Conservation (phyloP, 2,113 vertebrate species). For the Indri indri region DNA sequence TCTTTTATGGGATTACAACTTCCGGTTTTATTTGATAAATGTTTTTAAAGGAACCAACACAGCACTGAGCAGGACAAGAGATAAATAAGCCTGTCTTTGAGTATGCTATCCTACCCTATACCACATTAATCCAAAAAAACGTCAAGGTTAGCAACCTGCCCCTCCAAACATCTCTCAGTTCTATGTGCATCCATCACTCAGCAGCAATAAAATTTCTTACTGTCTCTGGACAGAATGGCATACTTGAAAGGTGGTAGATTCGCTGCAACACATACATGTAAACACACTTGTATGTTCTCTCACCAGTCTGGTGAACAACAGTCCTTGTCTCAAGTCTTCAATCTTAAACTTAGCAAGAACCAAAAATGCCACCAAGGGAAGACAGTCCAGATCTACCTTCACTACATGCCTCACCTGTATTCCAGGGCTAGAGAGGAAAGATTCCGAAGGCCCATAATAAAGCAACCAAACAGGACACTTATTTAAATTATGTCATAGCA, state of each 20-base stretch:
- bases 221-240: background rate
- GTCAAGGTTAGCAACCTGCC: background rate
- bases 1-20: background rate
- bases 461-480: background rate
- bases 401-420: background rate
- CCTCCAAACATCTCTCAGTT: background rate
- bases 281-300: no score
- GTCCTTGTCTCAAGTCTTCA: background rate
- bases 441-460: background rate
- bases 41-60: background rate
- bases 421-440: background rate
- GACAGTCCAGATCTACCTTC: background rate
- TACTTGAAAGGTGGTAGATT: background rate
- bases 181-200: background rate
- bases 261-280: accelerated
- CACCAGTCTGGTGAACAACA: background rate
- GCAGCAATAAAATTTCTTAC: background rate
- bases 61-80: background rate
- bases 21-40: conserved; percentile 33
- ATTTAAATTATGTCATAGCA: background rate
- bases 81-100: background rate
- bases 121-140: background rate
- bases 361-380: background rate
- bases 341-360: background rate
- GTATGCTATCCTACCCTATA: background rate